Evolutionary conservation across 2,888 invertebrate genomes (phyloP).

Genomic region (Drosophila cyrtoloma): DNA sequence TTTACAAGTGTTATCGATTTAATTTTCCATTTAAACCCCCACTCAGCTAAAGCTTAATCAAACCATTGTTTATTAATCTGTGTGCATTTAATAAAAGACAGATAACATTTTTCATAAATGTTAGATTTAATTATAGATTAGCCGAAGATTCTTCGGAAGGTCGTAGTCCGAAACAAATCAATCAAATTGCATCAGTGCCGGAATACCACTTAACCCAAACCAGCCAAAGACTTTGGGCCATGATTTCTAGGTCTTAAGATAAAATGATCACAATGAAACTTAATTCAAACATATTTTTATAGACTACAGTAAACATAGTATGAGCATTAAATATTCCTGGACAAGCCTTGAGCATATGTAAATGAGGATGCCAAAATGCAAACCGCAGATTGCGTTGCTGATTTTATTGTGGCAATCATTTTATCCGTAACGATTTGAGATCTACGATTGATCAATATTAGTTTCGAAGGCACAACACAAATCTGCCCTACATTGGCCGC

Average conservation of each 20-base stretch:
- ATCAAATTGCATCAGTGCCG: conserved; percentile 34
- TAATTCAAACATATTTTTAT: neutral
- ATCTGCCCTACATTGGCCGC: conserved; percentile 35
- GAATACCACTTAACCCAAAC: conserved; percentile 15
- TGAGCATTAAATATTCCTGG: conserved; percentile 7
- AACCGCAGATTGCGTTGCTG: neutral
- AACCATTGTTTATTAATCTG: conserved; percentile 1
- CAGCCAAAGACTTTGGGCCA: conserved; percentile 5
- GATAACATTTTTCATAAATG: conserved; percentile 23
- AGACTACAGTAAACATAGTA: neutral
- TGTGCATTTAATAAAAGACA: conserved; percentile 11
- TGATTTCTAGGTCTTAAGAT: neutral
- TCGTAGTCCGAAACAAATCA: conserved; percentile 34
- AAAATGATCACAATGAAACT: neutral
- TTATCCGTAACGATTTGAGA: conserved; percentile 17
- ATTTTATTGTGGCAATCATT: conserved; percentile 31
- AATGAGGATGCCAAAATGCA: conserved; percentile 20
- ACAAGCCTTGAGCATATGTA: conserved; percentile 4
- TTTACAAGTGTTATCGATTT: neutral
- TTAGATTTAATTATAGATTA: conserved; percentile 45
- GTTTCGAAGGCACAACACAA: conserved; percentile 2
- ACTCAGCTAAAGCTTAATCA: conserved; percentile 14
- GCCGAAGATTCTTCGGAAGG: conserved; percentile 9
- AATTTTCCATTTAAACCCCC: conserved; percentile 18
- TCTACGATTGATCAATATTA: conserved; percentile 33